Conservation (phyloP, 92 coral and sea anemone genomes). For the Chrysogorgia sp. region DNA sequence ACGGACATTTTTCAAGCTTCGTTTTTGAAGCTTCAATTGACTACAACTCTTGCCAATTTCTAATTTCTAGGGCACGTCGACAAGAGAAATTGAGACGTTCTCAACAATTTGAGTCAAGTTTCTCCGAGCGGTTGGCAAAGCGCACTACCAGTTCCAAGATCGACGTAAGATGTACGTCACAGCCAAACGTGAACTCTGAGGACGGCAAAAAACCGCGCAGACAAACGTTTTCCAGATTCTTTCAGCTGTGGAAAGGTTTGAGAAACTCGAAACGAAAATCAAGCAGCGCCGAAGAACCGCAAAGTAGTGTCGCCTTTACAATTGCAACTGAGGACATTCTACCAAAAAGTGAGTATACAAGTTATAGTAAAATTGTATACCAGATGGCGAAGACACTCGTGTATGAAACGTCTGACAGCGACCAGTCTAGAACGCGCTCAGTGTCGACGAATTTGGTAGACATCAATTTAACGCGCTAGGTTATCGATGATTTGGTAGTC, state of each 20-base stretch:
- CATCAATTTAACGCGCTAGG: too few species aligned
- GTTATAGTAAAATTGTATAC: not conserved
- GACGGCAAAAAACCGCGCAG: conserved; percentile 9
- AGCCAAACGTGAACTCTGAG: conserved; percentile 1
- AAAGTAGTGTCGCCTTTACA: conserved; percentile 32
- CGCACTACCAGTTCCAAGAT: conserved; percentile 1
- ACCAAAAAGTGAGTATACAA: conserved; percentile 16
- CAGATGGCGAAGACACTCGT: too few species aligned
- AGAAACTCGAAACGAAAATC: conserved; percentile 32
- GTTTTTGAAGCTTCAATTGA: not conserved
- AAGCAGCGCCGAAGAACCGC: not conserved
- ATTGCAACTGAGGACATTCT: conserved; percentile 37
- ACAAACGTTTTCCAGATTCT: conserved; percentile 32
- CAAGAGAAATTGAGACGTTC: conserved; percentile 1
- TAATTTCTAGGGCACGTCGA: conserved; percentile 8
- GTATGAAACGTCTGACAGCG: too few species aligned
- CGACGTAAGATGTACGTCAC: conserved; percentile 25
- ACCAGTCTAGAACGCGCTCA: too few species aligned
- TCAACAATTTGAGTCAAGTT: conserved; percentile 18
- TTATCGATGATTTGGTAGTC: too few species aligned
- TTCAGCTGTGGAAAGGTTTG: conserved; percentile 34
- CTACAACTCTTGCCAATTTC: not conserved
- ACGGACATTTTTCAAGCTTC: too few species aligned
- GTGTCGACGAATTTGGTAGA: too few species aligned
- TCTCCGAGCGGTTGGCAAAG: conserved; percentile 36